Base-by-base conservation (phyloP, 2,113 vertebrate genomes). In the Pelodiscus sinensis region DNA sequence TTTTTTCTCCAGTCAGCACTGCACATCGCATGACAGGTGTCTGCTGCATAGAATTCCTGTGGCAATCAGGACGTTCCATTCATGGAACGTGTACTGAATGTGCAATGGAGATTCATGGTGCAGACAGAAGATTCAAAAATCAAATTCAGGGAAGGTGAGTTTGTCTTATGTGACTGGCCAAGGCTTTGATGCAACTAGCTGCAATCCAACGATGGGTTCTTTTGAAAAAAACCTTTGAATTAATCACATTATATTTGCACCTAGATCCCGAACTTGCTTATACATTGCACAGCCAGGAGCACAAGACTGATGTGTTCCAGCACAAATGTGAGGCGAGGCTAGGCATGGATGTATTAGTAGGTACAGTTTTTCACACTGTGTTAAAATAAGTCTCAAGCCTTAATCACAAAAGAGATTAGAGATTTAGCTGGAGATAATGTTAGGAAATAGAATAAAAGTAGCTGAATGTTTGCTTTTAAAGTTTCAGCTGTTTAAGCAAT, bases 381-480 rank as follows among this genome's bases (percentile, higher is more conserved):
- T 84, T 31, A 83, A 77, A 94, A 3, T 21, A 71, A 71, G 44
- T 84, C 85, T 94, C 0, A 0, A 92, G 92, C n/a, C n/a, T n/a
- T n/a, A n/a, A n/a, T n/a, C 58, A 89, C 44, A 44, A 44, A 82
- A 88, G 77, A 92, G 87, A 93, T 93, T 65, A 93, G 81, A 68
- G 79, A 92, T 92, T 52, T 14, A 57, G 35, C 54, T 79, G 51
- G 94, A 80, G 86, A 60, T 86, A 85, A 8, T 54, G 82, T 29
- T 51, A 89, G 88, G 91, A 93, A 78, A 68, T 7, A 82, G 89
- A 86, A 38, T 16, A 90, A 71, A 77, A 55, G 62, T 73, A 56
- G 80, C 82, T 52, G 52, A 95, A 88, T 57, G 60, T 95, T 96
- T 95, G 93, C 84, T 96, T 95, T 92, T 44, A 44, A 94, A 93